Evolutionary conservation across 2,888 invertebrate genomes (phyloP), one percentile per base, ranked within the genome.

Genomic region (Mycalesis mineus): DNA sequence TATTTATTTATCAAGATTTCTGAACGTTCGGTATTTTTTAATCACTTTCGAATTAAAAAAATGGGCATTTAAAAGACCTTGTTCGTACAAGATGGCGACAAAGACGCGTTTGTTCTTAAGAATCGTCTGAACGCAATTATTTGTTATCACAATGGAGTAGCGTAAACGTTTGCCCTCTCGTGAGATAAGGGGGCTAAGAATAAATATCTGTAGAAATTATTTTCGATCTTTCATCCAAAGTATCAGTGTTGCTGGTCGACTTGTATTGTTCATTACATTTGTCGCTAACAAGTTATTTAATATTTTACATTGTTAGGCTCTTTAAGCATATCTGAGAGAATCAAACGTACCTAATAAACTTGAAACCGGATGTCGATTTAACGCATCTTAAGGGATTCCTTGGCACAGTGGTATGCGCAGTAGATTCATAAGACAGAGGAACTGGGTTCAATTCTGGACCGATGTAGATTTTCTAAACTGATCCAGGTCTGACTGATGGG

Each of bases 161-260:
- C 74, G 66, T 69, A 73, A 68, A 68, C 65, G 60, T 67, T 70
- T 70, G 67, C 68, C 65, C 69, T 65, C 68, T 66, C 52, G 42
- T 45, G 28, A 54, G 63, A 63, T 64, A 65, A 62, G 52, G 42
- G 42, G 49, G 41, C 57, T 57, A 60, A 62, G 50, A 60, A 62
- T 62, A 62, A 60, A 58, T 49, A 45, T 41, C 39, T 47, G 45
- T 39, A 56, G 53, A 52, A 57, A 40, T 57, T 36, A 44, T 54
- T 60, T 51, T 62, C 40, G 47, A 51, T 54, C 42, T 52, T 53
- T 36, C 51, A 36, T 28, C 47, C 54, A 14, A 52, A 28, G 8
- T 36, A 33, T 15, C 11, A 6, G 15, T 31, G 15, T 47, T 8
- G 31, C 36, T 11, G 36, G 36, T 11, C 4, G 36, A 36, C 11